Evolutionary conservation across 2,113 vertebrate species (phyloP).

Genomic region (Amphiprion ocellaris): DNA sequence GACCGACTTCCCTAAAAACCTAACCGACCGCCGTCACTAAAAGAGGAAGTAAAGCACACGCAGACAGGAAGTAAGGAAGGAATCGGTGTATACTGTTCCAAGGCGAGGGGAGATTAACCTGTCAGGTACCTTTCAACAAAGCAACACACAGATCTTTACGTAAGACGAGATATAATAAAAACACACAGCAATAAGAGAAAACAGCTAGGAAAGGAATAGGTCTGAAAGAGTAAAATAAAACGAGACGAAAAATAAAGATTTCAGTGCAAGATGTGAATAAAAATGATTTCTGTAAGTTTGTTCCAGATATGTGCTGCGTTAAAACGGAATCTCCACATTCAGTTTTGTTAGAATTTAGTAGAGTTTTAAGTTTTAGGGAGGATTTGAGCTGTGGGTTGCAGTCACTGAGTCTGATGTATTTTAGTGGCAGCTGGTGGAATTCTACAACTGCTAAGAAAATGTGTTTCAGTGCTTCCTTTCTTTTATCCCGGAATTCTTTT

Average conservation of each 20-base stretch:
- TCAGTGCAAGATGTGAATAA: no score
- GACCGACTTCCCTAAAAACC: constrained; percentile 75
- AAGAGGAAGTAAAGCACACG: constrained; percentile 68
- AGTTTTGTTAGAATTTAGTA: neutral
- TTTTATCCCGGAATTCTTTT: no score
- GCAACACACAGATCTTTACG: neutral
- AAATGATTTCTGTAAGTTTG: no score
- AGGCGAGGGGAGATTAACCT: neutral
- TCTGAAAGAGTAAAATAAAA: neutral
- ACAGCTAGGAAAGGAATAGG: neutral
- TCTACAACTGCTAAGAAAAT: no score
- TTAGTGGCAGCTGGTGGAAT: no score
- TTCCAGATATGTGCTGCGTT: neutral
- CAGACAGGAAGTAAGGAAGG: constrained; percentile 76
- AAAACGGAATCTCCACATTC: neutral
- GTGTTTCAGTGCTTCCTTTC: no score
- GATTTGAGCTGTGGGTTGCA: neutral
- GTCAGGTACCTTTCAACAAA: neutral
- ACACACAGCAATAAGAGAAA: neutral
- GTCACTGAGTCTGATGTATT: no score
- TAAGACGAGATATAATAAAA: neutral
- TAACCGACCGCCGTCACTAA: constrained; percentile 65
- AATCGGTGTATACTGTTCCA: constrained; percentile 22
- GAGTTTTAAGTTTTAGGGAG: neutral
- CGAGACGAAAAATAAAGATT: neutral